Percentiles rank a stretch among this genome's conserved stretches.
Evolutionary conservation across 2,888 invertebrate genomes (phyloP).

Genomic region (Gonocerus acuteangulatus): DNA sequence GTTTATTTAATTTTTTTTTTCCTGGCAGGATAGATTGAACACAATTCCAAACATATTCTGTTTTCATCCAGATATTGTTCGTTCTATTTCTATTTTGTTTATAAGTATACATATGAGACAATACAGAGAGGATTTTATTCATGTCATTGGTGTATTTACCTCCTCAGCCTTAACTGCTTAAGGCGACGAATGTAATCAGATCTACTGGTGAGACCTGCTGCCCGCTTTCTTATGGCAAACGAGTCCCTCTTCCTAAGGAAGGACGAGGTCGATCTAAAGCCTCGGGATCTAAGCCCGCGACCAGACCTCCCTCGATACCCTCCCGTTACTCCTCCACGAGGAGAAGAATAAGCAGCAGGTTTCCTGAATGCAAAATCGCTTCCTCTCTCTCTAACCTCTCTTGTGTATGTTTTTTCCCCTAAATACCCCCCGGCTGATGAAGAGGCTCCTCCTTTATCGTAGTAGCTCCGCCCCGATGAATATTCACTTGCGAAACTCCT

Average conservation of each 20-base stretch:
- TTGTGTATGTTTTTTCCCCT: conserved; percentile 30
- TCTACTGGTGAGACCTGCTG: conserved; percentile 1
- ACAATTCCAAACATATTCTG: too few species aligned
- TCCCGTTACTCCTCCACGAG: conserved; percentile 13
- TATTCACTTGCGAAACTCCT: conserved; percentile 31
- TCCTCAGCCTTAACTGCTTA: conserved; percentile 23
- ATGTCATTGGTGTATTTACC: conserved; percentile 21
- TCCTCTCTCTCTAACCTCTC: conserved; percentile 30
- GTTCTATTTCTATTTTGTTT: not conserved
- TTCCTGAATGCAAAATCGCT: conserved; percentile 31
- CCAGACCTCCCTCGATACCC: conserved; percentile 17
- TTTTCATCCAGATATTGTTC: not conserved
- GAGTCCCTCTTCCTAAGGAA: conserved; percentile 22
- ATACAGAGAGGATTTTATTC: not conserved
- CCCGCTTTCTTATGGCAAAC: conserved; percentile 8
- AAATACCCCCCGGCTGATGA: conserved; percentile 25
- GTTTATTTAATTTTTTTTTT: too few species aligned
- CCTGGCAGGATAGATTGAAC: too few species aligned
- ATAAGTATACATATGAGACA: not conserved
- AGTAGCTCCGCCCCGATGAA: conserved; percentile 28
- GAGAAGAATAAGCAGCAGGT: conserved; percentile 19
- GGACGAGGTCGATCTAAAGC: conserved; percentile 20
- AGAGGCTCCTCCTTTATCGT: conserved; percentile 28
- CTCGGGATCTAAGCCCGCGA: conserved; percentile 7
- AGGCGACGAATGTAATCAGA: conserved; percentile 25